Evolutionary conservation across 2,797 vertebrate species (phyloP), one percentile per base, ranked within the genome.

Genomic region (Enteromius trimaculatus): DNA sequence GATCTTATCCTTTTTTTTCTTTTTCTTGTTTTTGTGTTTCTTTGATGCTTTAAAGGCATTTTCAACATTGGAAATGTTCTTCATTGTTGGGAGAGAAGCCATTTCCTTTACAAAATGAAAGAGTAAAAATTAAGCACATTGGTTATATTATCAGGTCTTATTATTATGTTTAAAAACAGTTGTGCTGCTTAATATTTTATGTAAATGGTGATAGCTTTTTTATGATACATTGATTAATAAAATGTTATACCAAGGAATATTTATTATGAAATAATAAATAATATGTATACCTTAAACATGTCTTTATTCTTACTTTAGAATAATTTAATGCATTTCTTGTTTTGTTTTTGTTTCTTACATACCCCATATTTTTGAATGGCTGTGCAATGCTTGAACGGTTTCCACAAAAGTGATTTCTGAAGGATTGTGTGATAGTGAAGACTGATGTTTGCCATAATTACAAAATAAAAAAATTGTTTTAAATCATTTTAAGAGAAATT

Each of bases 21-120:
- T 2, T 82, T 90, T 93, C 79, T 92, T 92, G 29, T 87, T 92
- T 90, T 64, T 39, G 84, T 42, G 83, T 80, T 58, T 34, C 77
- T 47, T 84, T 34, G 1, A 26, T 42, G 34, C 16, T 47, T 83
- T 77, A 26, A 70, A 69, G 65, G 6, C 65, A 60, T 72, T 85
- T 81, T 84, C 81, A 85, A 31, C 68, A 16, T 42, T 64, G 11
- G 44, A 21, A 14, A 86, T 19, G 23, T n/a, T 58, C 53, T 9
- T 55, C 6, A 29, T n/a, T 19, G 17, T 51, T 13, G 51, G 60
- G 10, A 71, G 3, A 3, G 84, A 86, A 51, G 80, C 70, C 86
- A 87, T 89, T 76, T 71, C 5, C 42, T 76, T 75, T 77, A 80
- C 34, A 81, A 81, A 74, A 81, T 16, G 29, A 47, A 21, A 79